phyloP scores from a whole-genome alignment of 2,113 vertebrate species.

The Micromys minutus region DNA sequence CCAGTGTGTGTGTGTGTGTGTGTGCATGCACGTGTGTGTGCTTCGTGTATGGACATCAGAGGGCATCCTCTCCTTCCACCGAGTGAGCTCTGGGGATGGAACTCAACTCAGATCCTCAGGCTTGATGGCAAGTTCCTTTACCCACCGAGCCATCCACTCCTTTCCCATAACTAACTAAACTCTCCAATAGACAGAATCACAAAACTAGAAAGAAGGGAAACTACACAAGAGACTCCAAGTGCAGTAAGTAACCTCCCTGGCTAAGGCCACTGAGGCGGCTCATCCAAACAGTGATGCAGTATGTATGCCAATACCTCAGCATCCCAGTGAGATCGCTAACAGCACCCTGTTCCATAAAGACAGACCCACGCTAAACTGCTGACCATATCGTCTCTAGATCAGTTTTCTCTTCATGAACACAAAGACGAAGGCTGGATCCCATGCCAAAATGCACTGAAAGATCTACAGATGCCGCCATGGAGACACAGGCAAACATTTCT shows the following conservation, averaged over 20 bases:
- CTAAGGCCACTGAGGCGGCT: background rate
- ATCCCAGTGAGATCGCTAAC: background rate
- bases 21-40: background rate
- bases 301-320: background rate
- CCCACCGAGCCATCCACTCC: background rate
- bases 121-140: background rate
- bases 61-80: background rate
- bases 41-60: background rate
- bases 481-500: background rate
- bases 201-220: background rate
- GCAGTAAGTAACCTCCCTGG: background rate
- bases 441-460: background rate
- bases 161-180: background rate
- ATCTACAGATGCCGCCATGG: background rate
- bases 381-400: background rate
- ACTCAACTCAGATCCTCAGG: background rate
- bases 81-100: background rate
- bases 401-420: background rate
- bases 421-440: background rate
- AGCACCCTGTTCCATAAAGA: background rate
- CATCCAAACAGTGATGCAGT: slow-evolving; percentile 9
- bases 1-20: background rate
- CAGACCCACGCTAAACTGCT: background rate
- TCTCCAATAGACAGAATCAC: background rate
- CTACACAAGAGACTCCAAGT: rapidly evolving